Base-by-base conservation (phyloP, 2,888 invertebrate species). In the Minunthozetes semirufus region DNA sequence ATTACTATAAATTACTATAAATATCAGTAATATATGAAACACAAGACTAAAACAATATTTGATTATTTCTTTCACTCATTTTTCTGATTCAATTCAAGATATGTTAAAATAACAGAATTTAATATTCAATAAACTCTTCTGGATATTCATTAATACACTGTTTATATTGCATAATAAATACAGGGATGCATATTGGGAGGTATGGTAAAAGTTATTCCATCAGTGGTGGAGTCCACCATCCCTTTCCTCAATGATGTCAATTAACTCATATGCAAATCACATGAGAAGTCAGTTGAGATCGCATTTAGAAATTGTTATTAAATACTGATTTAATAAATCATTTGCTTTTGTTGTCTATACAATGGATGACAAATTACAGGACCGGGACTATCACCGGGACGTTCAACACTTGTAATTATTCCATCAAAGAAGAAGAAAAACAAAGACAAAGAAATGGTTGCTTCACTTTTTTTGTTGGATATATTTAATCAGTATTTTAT, bases 361-460 rank as follows among this genome's bases (percentile, higher is more conserved):
- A 63, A 63, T 38, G 27, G 29, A 66, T 66, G 66, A 66, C 66
- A 66, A 66, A 66, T 66, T 27, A 66, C 29, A 59, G 59, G 22
- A 59, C 59, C n/a, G 59, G 27, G 59, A 25, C 13, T 9, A 61
- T 1, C 27, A 61, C 5, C 27, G 29, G 8, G 17, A n/a, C 11
- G 13, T n/a, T 33, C n/a, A 66, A 38, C 38, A 38, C n/a, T 66
- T 38, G 33, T 66, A 66, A 66, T 63, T 63, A 63, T 29, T 8
- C 17, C 61, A 33, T 33, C 33, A 33, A 33, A 33, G n/a, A n/a
- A n/a, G n/a, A 33, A 33, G 33, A 33, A 33, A 33, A 33, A 3
- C 8, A 8, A 33, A 33, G 33, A 33, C 33, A 33, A 33, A 33
- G 33, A 33, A 33, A n/a, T n/a, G n/a, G n/a, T 33, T 33, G 33